phyloP scores from a whole-genome alignment of 2,113 vertebrate genomes.

The Pomatorhinus ruficollis region DNA sequence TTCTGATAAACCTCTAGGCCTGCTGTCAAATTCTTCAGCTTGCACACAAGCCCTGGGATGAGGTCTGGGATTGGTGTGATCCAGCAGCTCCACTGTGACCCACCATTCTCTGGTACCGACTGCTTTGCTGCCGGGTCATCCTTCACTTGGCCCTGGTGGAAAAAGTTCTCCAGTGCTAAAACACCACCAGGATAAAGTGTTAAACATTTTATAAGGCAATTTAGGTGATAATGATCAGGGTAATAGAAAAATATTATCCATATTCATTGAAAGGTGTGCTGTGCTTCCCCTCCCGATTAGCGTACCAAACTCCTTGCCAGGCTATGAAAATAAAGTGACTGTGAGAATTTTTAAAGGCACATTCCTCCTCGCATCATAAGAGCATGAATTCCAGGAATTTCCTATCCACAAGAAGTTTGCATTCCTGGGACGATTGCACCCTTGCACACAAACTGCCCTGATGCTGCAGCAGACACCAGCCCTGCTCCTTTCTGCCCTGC shows the following conservation, averaged over 20 bases:
- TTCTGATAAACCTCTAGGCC: background rate
- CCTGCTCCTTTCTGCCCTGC: background rate
- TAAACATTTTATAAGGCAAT: constrained; percentile 1
- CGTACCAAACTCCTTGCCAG: background rate
- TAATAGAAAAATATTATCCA: constrained; percentile 17
- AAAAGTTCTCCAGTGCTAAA: background rate
- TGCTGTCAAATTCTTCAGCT: background rate
- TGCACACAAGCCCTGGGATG: background rate
- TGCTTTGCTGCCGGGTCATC: background rate
- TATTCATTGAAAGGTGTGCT: constrained; percentile 7
- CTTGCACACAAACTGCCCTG: background rate
- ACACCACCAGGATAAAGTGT: background rate
- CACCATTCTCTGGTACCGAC: background rate
- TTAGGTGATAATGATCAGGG: background rate
- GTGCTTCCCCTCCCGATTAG: background rate
- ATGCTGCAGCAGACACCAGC: background rate
- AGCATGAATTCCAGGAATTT: constrained; percentile 66
- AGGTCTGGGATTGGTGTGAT: background rate
- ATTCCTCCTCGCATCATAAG: background rate
- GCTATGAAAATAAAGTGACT: background rate
- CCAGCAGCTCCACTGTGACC: background rate
- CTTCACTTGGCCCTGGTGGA: background rate
- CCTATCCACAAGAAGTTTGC: constrained; percentile 36
- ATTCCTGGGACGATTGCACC: constrained; percentile 13
- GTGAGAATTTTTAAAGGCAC: constrained; percentile 19